Conservation (phyloP, 2,888 invertebrate genomes). For the Hedychridium roseum region DNA sequence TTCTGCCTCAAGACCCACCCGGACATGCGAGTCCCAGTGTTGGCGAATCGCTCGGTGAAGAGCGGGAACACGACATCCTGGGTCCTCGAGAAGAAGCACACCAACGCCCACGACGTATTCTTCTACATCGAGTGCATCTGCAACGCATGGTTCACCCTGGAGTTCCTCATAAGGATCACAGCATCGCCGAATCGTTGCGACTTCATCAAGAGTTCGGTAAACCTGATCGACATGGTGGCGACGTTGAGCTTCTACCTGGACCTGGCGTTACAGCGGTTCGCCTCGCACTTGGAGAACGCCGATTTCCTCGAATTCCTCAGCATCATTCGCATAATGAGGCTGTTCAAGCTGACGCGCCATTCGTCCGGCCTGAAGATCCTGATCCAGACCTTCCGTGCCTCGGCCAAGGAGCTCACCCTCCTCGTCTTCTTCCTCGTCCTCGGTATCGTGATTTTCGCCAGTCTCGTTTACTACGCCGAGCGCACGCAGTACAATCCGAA, state of each 20-base stretch:
- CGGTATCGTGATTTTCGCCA: constrained; percentile 95
- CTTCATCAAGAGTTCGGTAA: constrained; percentile 95
- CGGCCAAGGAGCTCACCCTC: constrained; percentile 94
- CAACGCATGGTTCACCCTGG: constrained; percentile 99
- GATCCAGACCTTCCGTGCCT: constrained; percentile 97
- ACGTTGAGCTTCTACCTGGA: constrained; percentile 99
- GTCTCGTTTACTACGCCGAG: constrained; percentile 97
- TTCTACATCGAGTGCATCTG: constrained; percentile 99
- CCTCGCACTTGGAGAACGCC: constrained; percentile 90
- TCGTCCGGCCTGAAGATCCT: constrained; percentile 97
- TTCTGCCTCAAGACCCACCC: constrained; percentile 99
- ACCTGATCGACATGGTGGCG: constrained; percentile 99
- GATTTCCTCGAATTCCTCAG: constrained; percentile 97
- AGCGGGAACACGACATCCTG: constrained; percentile 81
- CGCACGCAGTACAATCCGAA: constrained; percentile 93
- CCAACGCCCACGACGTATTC: constrained; percentile 96
- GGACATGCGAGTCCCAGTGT: constrained; percentile 93
- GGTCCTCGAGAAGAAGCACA: constrained; percentile 89
- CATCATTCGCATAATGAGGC: constrained; percentile 96
- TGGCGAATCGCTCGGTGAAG: constrained; percentile 80
- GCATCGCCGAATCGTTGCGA: constrained; percentile 93
- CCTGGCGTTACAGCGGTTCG: constrained; percentile 86
- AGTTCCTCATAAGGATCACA: constrained; percentile 91
- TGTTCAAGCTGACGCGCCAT: constrained; percentile 96
- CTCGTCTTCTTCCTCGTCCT: constrained; percentile 97